Evolutionary conservation across 2,888 invertebrate species (phyloP).

Genomic region (Ypsolopha sequella): DNA sequence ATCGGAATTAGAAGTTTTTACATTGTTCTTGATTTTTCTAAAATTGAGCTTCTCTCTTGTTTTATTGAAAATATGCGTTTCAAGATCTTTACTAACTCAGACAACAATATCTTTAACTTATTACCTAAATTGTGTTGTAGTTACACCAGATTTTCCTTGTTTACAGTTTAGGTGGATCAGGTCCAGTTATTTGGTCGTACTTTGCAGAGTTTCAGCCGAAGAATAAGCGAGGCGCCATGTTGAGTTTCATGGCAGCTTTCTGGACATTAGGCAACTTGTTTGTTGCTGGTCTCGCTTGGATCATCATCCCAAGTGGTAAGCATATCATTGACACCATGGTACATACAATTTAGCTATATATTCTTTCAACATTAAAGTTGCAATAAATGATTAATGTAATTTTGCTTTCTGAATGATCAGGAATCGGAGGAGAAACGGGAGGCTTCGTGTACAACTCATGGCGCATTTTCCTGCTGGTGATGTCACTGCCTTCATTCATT

Average conservation of each 20-base stretch:
- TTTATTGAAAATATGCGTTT: neutral
- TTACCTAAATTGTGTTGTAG: too few relatives aligned
- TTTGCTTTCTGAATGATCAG: slow-evolving; percentile 29
- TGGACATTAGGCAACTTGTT: slow-evolving; percentile 95
- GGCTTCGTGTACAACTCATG: slow-evolving; percentile 90
- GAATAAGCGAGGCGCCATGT: slow-evolving; percentile 90
- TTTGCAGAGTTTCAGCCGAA: slow-evolving; percentile 96
- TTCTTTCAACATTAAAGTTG: neutral
- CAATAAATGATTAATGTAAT: neutral
- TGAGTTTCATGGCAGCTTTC: slow-evolving; percentile 94
- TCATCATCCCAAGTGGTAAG: slow-evolving; percentile 76
- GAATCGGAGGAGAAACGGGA: slow-evolving; percentile 76
- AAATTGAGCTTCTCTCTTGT: neutral
- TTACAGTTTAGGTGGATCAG: slow-evolving; percentile 85
- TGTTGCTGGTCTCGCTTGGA: slow-evolving; percentile 87
- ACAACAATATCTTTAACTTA: neutral
- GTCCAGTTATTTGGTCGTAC: slow-evolving; percentile 96
- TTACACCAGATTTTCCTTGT: too few relatives aligned
- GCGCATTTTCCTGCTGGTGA: slow-evolving; percentile 91
- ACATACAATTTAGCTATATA: neutral
- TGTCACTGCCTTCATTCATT: slow-evolving; percentile 89
- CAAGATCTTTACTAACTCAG: neutral
- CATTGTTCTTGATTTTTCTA: neutral
- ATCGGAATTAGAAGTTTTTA: neutral
- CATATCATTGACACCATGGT: neutral